Evolutionary conservation across 1,140 invertebrate genomes (phyloP), one percentile per base, ranked within the genome.

Genomic region (Drosophila sproati): DNA sequence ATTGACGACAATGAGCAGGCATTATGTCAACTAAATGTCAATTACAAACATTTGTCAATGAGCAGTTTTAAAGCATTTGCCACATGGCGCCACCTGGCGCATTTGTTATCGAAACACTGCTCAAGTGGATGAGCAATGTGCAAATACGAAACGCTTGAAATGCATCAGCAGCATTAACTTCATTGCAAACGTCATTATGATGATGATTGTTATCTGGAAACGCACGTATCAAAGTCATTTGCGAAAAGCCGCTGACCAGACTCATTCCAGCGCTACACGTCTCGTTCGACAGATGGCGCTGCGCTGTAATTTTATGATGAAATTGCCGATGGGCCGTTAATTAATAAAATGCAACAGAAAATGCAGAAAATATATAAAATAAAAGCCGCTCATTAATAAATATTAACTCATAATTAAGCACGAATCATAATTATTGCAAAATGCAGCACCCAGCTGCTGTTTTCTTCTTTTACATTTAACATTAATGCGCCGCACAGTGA

Each of bases 361-460:
- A 60, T 20, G 48, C 29, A 31, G 52, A 77, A 73, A 64, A 70
- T 70, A 37, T 37, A 63, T 31, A 63, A 61, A 32, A 63, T 48
- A 75, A 72, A 51, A 59, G 62, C 62, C 35, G 35, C 85, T 80
- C 73, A 89, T 88, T 88, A 88, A 89, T 88, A 80, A 83, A 80
- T 89, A 88, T 88, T 82, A 87, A 83, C 76, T 88, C 73, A 88
- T 87, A 88, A 83, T 87, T 79, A 74, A 66, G 60, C 64, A 79
- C 74, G 32, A 61, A 76, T 70, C 52, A 56, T 43, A n/a, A 43
- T 68, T 69, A 74, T 70, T 62, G 60, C 61, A 70, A 69, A 37
- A 57, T 55, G 52, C 34, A 31, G 28, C 68, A 47, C 35, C 37
- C 7, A 7, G 35, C 29, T n/a, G 29, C 32, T 50, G 64, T 3